Percentiles rank a stretch among this genome's conserved stretches.
These are phyloP conservation scores for Orthonevra nobilis DNA, from an alignment of 2,888 invertebrate species.

Conservation along the genomic window DNA sequence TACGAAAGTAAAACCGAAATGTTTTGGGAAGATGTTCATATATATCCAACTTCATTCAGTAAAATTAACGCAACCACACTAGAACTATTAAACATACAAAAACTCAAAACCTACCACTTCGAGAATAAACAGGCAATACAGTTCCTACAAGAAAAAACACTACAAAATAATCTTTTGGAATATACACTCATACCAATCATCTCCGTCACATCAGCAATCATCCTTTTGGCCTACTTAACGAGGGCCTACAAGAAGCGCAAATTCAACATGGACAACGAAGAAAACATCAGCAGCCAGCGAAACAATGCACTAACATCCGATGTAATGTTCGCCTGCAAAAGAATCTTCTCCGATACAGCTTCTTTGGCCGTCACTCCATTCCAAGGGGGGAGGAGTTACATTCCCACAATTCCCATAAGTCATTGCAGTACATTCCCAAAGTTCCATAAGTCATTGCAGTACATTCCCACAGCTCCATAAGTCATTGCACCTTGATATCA, in stretches of 20 bases:
- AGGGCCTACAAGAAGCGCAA: background rate
- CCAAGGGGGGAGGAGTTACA: slow-evolving; percentile 8
- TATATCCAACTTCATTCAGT: slow-evolving; percentile 17
- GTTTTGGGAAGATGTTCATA: slow-evolving; percentile 24
- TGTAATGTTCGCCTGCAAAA: background rate
- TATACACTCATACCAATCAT: background rate
- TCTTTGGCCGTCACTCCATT: slow-evolving; percentile 5
- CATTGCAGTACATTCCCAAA: too few relatives aligned
- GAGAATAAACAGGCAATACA: background rate
- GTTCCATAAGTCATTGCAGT: too few relatives aligned
- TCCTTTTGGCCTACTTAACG: background rate
- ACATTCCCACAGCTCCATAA: too few relatives aligned
- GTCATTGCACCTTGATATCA: too few relatives aligned
- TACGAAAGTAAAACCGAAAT: slow-evolving; percentile 8
- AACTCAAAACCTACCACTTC: slow-evolving; percentile 11
- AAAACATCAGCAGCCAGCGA: background rate
- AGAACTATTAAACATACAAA: slow-evolving; percentile 22
- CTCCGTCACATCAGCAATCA: background rate
- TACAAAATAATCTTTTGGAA: background rate
- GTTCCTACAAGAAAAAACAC: too few relatives aligned
- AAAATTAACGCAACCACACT: background rate
- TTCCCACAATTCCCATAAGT: background rate
- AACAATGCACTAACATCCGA: background rate
- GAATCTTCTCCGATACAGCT: slow-evolving; percentile 5
- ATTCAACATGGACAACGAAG: background rate